These are phyloP conservation scores for Dolichopus griseipennis DNA, from an alignment of 2,888 invertebrate species.

Conservation along the genomic window DNA sequence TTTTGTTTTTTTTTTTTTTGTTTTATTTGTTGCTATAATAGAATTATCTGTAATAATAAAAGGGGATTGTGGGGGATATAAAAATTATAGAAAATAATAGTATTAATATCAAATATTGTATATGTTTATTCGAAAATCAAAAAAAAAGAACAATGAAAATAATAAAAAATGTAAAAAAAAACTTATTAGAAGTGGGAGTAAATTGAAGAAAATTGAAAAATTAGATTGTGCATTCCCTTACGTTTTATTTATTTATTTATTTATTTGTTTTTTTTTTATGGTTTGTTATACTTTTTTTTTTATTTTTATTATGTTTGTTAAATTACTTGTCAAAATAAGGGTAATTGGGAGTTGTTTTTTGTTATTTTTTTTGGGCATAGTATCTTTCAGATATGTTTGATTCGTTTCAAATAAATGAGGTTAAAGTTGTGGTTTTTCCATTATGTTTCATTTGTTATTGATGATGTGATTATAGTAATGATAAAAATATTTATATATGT, in stretches of 20 bases:
- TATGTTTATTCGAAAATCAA: too few relatives aligned
- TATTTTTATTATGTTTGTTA: not conserved
- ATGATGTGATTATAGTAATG: too few relatives aligned
- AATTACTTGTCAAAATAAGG: conserved; percentile 6
- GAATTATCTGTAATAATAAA: not conserved
- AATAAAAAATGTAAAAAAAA: not conserved
- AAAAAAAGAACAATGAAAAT: not conserved
- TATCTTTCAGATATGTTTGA: not conserved
- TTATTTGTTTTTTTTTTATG: not conserved
- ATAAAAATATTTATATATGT: too few relatives aligned
- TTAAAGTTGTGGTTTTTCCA: not conserved
- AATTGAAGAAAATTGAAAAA: conserved; percentile 4
- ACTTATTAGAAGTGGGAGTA: not conserved
- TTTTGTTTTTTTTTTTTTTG: not conserved
- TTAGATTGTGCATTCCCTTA: not conserved
- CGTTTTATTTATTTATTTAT: not conserved
- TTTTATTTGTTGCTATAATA: not conserved
- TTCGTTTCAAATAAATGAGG: conserved; percentile 6
- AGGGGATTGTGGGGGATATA: too few relatives aligned
- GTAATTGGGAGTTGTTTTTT: not conserved
- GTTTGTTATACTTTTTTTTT: not conserved
- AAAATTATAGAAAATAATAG: not conserved
- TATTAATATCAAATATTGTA: not conserved
- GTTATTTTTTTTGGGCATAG: too few relatives aligned
- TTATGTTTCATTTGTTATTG: not conserved